Base-by-base conservation (phyloP, 2,797 vertebrate species). In the Macrochelys suwanniensis region DNA sequence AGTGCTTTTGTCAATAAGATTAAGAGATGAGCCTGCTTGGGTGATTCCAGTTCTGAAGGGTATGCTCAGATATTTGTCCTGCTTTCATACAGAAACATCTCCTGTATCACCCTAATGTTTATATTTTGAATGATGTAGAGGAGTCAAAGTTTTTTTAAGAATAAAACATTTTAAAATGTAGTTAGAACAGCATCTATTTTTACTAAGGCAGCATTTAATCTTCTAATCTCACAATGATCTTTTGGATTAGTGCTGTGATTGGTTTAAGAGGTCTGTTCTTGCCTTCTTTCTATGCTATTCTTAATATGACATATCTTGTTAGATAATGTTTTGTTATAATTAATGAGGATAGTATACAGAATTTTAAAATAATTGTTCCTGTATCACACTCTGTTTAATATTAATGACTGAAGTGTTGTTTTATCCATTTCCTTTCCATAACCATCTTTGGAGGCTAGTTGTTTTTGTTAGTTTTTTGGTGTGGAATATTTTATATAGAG, bases 341-440 rank as follows among this genome's bases (percentile, higher is more conserved):
- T 95, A 77, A 82, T 92, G 47, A 82, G 74, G 94, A 3, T 51
- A 56, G 11, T 84, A 19, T 16, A 21, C 23, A 57, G 77, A 90
- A 89, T 91, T 85, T 76, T 65, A 87, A 93, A 81, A 81, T 74
- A 81, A 79, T 78, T 85, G 7, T 16, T 95, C 11, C 51, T 95
- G 94, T 94, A 83, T 89, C 92, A 81, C 42, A 51, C 56, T 83
- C 93, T 83, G 71, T 94, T 87, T 84, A 92, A 85, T 93, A 96
- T 91, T 95, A 94, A 95, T 86, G 80, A 42, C 85, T 82, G 80
- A 96, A 93, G 95, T 83, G 81, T 56, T 92, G 12, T 47, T 91
- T 95, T 85, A 89, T 84, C 86, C 37, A 7, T 84, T 96, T 94
- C 84, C 74, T 59, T 71, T 90, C 23, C 82, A 45, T 85, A 0